Percentiles rank a stretch among this genome's conserved stretches.
Conservation (phyloP, 2,797 vertebrate genomes). For the Halcyon badia region DNA sequence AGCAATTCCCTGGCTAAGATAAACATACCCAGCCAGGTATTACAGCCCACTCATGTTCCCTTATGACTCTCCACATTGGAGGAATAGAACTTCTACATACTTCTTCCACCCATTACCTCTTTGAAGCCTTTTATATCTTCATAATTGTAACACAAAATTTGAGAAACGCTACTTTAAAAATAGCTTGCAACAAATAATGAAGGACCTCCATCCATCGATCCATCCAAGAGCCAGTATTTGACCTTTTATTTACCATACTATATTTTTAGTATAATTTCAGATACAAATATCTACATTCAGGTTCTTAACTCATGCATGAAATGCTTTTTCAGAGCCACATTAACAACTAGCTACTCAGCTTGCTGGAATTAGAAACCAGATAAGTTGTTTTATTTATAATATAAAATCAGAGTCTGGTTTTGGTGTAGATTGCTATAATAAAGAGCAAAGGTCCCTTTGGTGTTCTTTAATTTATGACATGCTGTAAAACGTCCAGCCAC, state of each 20-base stretch:
- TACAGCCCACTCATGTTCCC: conserved; percentile 29
- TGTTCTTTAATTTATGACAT: conserved; percentile 56
- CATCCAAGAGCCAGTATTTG: not conserved
- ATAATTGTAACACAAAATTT: not conserved
- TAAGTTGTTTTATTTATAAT: conserved; percentile 58
- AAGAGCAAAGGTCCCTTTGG: conserved; percentile 41
- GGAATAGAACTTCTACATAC: not conserved
- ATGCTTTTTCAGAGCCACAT: conserved; percentile 17
- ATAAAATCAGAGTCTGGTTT: conserved; percentile 53
- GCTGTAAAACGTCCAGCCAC: conserved; percentile 33
- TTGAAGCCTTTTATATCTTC: not conserved
- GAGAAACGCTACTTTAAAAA: not conserved
- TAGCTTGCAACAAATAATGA: not conserved
- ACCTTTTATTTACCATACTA: not conserved
- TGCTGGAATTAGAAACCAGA: conserved; percentile 40
- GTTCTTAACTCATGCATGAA: conserved; percentile 25
- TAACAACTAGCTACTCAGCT: conserved; percentile 33
- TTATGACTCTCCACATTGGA: not conserved
- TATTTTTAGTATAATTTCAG: conserved; percentile 41
- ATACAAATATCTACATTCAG: not conserved
- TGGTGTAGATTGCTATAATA: conserved; percentile 38
- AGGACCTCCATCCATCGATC: not conserved
- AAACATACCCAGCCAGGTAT: conserved; percentile 2
- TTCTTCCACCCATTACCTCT: not conserved
- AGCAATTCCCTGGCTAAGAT: not conserved